These are phyloP conservation scores for Gadus macrocephalus DNA, from an alignment of 2,113 vertebrate genomes.

Conservation along the genomic window DNA sequence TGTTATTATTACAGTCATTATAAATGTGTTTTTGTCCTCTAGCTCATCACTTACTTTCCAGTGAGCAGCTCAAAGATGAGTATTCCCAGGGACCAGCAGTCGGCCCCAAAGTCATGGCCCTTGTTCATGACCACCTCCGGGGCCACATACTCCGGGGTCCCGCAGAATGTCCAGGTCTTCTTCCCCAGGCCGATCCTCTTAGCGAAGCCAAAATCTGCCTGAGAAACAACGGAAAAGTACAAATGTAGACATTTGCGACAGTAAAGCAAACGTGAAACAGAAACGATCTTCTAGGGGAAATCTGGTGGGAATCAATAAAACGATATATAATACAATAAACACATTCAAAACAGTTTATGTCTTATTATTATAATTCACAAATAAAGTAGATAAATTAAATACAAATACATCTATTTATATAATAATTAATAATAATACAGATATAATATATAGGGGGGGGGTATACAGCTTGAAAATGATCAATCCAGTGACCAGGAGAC, in stretches of 20 bases:
- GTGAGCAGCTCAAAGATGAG: conserved; percentile 77
- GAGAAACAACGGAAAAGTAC: not conserved
- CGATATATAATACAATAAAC: too few relatives aligned
- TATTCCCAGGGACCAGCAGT: conserved; percentile 77
- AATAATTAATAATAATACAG: not conserved
- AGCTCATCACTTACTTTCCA: conserved; percentile 61
- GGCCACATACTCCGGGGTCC: conserved; percentile 77
- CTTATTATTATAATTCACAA: too few relatives aligned
- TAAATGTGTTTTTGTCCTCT: not conserved
- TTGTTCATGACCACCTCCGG: conserved; percentile 78
- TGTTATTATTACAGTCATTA: too few relatives aligned
- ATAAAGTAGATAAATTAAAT: not conserved
- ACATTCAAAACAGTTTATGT: too few relatives aligned
- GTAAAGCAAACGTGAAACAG: too few relatives aligned
- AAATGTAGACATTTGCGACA: not conserved
- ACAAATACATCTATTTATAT: not conserved
- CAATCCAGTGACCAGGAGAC: conserved; percentile 28
- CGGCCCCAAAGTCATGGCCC: conserved; percentile 76
- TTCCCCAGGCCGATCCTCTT: conserved; percentile 73
- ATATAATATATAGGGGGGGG: not conserved
- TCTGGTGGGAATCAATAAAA: too few relatives aligned
- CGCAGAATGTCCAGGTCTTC: conserved; percentile 79
- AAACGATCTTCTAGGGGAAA: too few relatives aligned
- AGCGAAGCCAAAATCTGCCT: conserved; percentile 78
- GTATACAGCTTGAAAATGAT: too few relatives aligned